Conservation (phyloP, 1,140 invertebrate species). For the Drosophila navojoa region DNA sequence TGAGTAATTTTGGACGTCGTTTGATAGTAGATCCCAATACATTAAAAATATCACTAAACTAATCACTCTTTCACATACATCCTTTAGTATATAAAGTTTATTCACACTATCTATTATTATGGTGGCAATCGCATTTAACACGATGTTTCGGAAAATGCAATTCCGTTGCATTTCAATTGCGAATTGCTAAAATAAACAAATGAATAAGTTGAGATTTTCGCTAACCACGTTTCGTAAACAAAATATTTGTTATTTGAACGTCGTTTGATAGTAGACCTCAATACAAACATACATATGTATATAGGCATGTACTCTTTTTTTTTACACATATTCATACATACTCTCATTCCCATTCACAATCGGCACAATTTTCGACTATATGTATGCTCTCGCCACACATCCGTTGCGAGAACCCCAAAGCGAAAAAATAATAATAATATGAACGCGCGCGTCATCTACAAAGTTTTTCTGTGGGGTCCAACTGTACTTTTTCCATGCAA, state of each 20-base stretch:
- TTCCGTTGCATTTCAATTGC: constrained; percentile 36
- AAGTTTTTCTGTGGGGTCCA: constrained; percentile 53
- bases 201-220: constrained; percentile 64
- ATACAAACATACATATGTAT: constrained; percentile 35
- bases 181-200: constrained; percentile 54
- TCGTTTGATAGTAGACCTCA: constrained; percentile 79
- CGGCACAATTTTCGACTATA: constrained; percentile 6
- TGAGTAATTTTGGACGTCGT: constrained; percentile 47
- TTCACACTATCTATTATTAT: background rate
- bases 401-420: constrained; percentile 50
- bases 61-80: too few relatives aligned
- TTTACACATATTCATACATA: constrained; percentile 5
- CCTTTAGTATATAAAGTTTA: too few relatives aligned
- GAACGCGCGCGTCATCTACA: constrained; percentile 38
- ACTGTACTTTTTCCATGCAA: constrained; percentile 68
- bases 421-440: constrained; percentile 10
- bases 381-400: constrained; percentile 24
- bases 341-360: constrained; percentile 5
- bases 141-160: constrained; percentile 33
- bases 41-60: background rate
- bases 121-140: constrained; percentile 33
- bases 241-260: constrained; percentile 47
- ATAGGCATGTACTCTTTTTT: too few relatives aligned
- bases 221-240: constrained; percentile 63
- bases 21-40: constrained; percentile 65